Evolutionary conservation across 92 coral and sea anemone species (phyloP), one percentile per base, ranked within the genome.

Genomic region (Bergia puertoricense): DNA sequence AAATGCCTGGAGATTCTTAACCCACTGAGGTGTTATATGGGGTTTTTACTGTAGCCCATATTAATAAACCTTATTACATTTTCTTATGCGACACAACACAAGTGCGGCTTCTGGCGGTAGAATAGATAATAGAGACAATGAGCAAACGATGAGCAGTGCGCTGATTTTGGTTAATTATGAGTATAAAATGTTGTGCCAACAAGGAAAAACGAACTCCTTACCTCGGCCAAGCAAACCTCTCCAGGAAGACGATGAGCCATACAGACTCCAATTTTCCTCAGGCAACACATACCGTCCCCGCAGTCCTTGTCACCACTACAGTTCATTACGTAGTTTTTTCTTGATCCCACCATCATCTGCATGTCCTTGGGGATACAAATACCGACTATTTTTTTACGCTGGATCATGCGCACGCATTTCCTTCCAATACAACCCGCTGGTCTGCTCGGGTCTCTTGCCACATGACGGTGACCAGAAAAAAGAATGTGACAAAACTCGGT

Each of bases 401-500:
- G 78, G 45, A 46, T 45, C 30, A 84, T 22, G 37, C 74, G 77
- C 22, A 84, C 79, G 48, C 87, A 83, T 43, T 20, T 43, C 8
- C 69, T 83, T 4, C 86, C 86, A 69, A 4, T 38, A 18, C 86
- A 83, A 36, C 39, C 23, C 37, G 16, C 85, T 43, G 77, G 30
- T 37, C 66, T 72, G 68, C 65, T 84, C 44, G 77, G 87, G 36
- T 84, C 79, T 69, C 87, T 54, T 0, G 79, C 87, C 66, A 84
- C 87, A 11, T 84, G 79, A 8, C 68, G 78, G 11, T 71, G 77
- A 5, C 78, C 79, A 6, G 87, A 48, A 46, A 84, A 44, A 44
- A 84, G 87, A 48, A 84, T 68, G 68, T 46, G 87, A 30, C 87
- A 84, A 72, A 84, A 84, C 41, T 84, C 87, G 6, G 87, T 84